Evolutionary conservation across 2,797 vertebrate species (phyloP).

Genomic region (Trematomus bernacchii): DNA sequence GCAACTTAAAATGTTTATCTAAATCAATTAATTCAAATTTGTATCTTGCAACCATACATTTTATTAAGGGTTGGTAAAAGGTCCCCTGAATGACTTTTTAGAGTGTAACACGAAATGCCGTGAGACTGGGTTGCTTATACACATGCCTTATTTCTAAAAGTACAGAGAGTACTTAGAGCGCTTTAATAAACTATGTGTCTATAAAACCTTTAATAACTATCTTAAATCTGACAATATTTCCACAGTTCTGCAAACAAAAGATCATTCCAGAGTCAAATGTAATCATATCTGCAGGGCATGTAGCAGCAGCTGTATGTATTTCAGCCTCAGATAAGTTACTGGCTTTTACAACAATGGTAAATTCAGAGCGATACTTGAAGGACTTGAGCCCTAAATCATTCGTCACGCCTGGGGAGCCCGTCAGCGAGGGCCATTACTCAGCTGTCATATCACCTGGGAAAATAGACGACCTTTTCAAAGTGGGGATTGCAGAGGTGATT

Average conservation of each 20-base stretch:
- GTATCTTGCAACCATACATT: too few relatives aligned
- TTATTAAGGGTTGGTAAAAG: too few relatives aligned
- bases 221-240: not conserved
- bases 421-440: conserved; percentile 42
- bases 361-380: conserved; percentile 17
- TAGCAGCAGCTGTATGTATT: conserved; percentile 2
- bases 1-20: too few relatives aligned
- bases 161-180: not conserved
- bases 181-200: conserved; percentile 10
- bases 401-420: conserved; percentile 26
- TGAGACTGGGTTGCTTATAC: too few relatives aligned
- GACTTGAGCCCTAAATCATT: conserved; percentile 27
- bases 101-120: too few relatives aligned
- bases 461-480: conserved; percentile 47
- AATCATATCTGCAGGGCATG: not conserved
- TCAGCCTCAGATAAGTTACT: conserved; percentile 7
- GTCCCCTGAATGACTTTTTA: too few relatives aligned
- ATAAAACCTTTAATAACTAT: too few relatives aligned
- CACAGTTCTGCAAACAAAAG: not conserved
- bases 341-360: conserved; percentile 17
- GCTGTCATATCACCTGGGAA: conserved; percentile 43
- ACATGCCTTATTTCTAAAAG: not conserved
- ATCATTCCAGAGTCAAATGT: not conserved
- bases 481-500: conserved; percentile 35
- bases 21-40: too few relatives aligned